These are phyloP conservation scores for Xenopus tropicalis DNA, from an alignment of 2,113 vertebrate genomes.

Conservation along the genomic window DNA sequence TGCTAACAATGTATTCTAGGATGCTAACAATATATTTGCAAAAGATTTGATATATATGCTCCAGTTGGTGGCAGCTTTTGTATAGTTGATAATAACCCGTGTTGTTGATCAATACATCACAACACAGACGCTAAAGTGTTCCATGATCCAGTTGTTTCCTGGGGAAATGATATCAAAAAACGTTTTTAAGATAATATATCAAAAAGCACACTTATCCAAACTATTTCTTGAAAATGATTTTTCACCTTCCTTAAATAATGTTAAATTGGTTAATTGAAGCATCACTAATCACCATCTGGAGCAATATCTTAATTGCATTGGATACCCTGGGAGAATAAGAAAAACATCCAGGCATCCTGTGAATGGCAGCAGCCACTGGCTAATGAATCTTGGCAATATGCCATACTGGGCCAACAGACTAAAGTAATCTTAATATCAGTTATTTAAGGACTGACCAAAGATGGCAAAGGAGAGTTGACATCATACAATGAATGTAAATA, in stretches of 20 bases:
- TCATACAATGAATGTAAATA: background rate
- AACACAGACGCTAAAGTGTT: too few species aligned
- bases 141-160: too few species aligned
- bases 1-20: too few species aligned
- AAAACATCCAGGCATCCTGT: slow-evolving; percentile 22
- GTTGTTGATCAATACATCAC: too few species aligned
- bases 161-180: too few species aligned
- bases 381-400: slow-evolving; percentile 20
- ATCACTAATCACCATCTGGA: slow-evolving; percentile 40
- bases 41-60: too few species aligned
- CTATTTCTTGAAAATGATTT: background rate
- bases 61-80: too few species aligned
- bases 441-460: slow-evolving; percentile 1
- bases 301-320: slow-evolving; percentile 38
- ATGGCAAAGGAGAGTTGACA: slow-evolving; percentile 1
- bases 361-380: slow-evolving; percentile 11
- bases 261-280: slow-evolving; percentile 38
- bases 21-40: too few species aligned
- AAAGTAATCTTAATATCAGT: background rate
- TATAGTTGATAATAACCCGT: too few species aligned
- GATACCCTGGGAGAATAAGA: slow-evolving; percentile 13
- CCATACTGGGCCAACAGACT: slow-evolving; percentile 3
- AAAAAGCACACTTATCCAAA: too few species aligned
- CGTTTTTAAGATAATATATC: too few species aligned
- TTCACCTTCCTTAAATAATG: slow-evolving; percentile 39